These are phyloP conservation scores for Caranx ignobilis DNA, from an alignment of 2,113 vertebrate species.

Conservation along the genomic window DNA sequence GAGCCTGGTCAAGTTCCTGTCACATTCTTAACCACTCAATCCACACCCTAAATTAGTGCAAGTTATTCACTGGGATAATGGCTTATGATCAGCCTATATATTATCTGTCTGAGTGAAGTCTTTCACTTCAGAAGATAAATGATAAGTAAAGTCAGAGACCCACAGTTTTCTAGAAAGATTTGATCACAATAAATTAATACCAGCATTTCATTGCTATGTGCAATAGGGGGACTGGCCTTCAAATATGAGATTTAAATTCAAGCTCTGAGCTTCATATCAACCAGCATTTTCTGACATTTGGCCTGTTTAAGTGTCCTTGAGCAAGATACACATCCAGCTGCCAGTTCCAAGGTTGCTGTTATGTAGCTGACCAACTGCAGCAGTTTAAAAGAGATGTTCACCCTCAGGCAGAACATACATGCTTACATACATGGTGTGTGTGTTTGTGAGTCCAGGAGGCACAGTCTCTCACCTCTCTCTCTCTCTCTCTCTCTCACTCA, in stretches of 20 bases:
- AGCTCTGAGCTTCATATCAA: neutral
- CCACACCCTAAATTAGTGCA: conserved; percentile 57
- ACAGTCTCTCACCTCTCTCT: neutral
- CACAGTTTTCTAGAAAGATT: neutral
- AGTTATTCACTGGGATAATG: conserved; percentile 43
- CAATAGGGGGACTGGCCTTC: neutral
- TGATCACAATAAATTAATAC: neutral
- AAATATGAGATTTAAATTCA: conserved; percentile 31
- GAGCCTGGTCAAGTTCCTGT: conserved; percentile 69
- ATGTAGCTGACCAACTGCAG: conserved; percentile 1
- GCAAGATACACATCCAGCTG: conserved; percentile 24
- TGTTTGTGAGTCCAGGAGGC: conserved; percentile 17
- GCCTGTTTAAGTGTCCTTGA: conserved; percentile 30
- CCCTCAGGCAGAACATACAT: conserved; percentile 6
- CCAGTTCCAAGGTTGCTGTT: conserved; percentile 15
- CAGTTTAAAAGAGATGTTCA: conserved; percentile 1
- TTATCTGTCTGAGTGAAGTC: conserved; percentile 18
- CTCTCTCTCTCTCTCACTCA: neutral
- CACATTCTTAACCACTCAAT: conserved; percentile 74
- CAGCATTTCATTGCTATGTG: neutral
- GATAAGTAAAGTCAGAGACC: neutral
- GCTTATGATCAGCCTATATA: conserved; percentile 12
- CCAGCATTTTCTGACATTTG: neutral
- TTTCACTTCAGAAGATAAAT: conserved; percentile 11
- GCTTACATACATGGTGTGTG: conserved; percentile 5